These are phyloP conservation scores for Baronia brevicornis DNA, from an alignment of 2,888 invertebrate species.

Conservation along the genomic window DNA sequence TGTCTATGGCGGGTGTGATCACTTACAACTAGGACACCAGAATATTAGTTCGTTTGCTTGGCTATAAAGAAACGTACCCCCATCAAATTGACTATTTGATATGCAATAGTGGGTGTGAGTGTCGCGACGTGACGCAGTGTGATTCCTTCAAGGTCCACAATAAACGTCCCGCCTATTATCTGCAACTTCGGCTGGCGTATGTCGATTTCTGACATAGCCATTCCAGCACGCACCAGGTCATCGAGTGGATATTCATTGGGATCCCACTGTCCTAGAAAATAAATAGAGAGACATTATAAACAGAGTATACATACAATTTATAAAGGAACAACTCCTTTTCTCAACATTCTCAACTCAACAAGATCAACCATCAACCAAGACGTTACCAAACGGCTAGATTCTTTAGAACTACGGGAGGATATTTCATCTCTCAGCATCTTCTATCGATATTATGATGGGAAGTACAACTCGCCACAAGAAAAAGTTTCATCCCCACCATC, in stretches of 20 bases:
- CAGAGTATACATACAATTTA: slow-evolving; percentile 1
- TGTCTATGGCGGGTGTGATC: no score
- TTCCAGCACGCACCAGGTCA: slow-evolving; percentile 81
- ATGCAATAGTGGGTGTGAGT: slow-evolving; percentile 80
- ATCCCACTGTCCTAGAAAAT: slow-evolving; percentile 80
- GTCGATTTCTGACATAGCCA: slow-evolving; percentile 82
- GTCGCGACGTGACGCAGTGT: slow-evolving; percentile 81
- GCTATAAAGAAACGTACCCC: slow-evolving; percentile 76
- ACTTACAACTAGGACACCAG: no score
- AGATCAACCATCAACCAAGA: no score
- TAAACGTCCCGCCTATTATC: slow-evolving; percentile 82
- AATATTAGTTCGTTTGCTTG: no score
- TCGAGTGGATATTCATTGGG: slow-evolving; percentile 78
- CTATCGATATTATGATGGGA: no score
- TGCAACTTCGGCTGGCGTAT: slow-evolving; percentile 85
- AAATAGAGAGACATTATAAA: slow-evolving; percentile 22
- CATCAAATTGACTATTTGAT: slow-evolving; percentile 79
- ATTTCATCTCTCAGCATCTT: no score
- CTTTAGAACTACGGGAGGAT: no score
- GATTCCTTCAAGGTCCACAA: slow-evolving; percentile 83
- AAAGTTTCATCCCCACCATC: no score
- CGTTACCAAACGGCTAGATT: no score
- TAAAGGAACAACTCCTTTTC: no score
- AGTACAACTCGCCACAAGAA: no score
- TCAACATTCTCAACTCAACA: no score